Conservation (phyloP, 2,888 invertebrate genomes). For the Conops quadrifasciatus region DNA sequence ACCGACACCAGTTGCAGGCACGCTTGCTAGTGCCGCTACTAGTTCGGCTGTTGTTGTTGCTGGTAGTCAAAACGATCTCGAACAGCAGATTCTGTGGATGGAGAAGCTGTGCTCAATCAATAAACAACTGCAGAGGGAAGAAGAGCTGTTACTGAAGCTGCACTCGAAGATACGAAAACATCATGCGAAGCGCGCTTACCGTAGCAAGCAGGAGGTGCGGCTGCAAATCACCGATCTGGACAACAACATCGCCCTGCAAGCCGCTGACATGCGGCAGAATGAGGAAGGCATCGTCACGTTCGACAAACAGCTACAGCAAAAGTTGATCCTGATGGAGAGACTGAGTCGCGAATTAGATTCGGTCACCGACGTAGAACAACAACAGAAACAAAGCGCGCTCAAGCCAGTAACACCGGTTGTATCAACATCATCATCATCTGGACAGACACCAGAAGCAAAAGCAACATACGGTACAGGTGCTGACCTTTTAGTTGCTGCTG, state of each 20-base stretch:
- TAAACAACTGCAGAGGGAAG: constrained; percentile 77
- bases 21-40: constrained; percentile 14
- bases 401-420: constrained; percentile 32
- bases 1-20: constrained; percentile 14
- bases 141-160: constrained; percentile 75
- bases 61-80: constrained; percentile 42
- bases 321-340: constrained; percentile 68
- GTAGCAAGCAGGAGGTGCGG: constrained; percentile 55
- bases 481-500: constrained; percentile 13
- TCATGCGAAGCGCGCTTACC: constrained; percentile 55
- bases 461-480: constrained; percentile 7
- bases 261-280: constrained; percentile 69
- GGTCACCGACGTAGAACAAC: constrained; percentile 16
- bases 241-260: constrained; percentile 67
- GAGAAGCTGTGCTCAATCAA: constrained; percentile 79
- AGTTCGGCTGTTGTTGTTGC: neutral
- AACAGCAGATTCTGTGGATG: constrained; percentile 72
- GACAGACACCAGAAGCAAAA: constrained; percentile 10
- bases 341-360: constrained; percentile 65
- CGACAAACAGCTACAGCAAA: constrained; percentile 68
- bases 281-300: constrained; percentile 67
- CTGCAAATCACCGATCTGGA: constrained; percentile 65
- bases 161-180: constrained; percentile 73
- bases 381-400: neutral
- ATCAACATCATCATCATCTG: constrained; percentile 22